Base-by-base conservation (phyloP, 2,797 vertebrate species). In the Pseudochaenichthys georgianus region DNA sequence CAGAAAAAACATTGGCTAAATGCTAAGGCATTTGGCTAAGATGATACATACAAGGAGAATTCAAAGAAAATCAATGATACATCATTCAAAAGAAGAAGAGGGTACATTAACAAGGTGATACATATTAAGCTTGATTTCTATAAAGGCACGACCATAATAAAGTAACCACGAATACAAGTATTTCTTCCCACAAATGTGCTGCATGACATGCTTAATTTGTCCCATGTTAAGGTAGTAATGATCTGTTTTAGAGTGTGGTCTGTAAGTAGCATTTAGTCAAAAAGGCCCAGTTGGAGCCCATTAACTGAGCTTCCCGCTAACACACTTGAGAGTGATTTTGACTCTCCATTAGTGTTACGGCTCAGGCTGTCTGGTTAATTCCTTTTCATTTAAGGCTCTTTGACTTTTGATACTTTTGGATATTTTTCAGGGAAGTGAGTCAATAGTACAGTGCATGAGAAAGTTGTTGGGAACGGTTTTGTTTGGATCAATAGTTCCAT, bases 371-470 rank as follows among this genome's bases (percentile, higher is more conserved):
- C 21, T 42, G 38, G 53, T 61, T 70, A 50, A 2, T 58, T 59
- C 61, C 5, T 13, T 50, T 63, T 63, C 31, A 5, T 4, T 63
- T 43, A 19, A 55, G 46, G 78, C 75, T 84, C 43, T 73, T 70
- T 73, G 55, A 88, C 65, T 65, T 74, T 45, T 73, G 51, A 67
- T 31, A 15, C 64, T 51, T 52, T 48, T 69, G 41, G 75, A 69
- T 55, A 45, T 55, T 66, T 78, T 60, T 77, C 42, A 64, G 53
- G 52, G 62, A 66, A 72, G 77, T 4, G 42, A 68, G 64, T 75
- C 80, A 70, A 10, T n/a, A 6, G 50, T 43, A 48, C 48, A 34
- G n/a, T 17, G 13, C 31, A 3, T 43, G 62, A 79, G 64, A 71
- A 65, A 38, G 16, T 19, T 50, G n/a, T 51, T 54, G 73, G 70